Conservation (phyloP, 2,113 vertebrate genomes). For the Dolichotis patagonum region DNA sequence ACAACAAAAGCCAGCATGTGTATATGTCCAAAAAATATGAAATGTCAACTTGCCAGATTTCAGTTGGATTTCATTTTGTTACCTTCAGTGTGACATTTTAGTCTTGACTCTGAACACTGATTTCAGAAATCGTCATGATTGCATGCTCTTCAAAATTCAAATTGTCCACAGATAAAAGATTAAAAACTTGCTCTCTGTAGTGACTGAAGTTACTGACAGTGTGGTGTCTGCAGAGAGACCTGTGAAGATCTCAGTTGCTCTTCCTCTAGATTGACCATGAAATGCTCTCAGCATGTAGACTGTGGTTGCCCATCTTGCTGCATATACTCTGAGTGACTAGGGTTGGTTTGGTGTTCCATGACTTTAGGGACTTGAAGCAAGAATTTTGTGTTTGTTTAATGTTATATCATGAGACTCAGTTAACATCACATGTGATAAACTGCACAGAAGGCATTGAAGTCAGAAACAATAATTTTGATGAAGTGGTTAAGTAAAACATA, state of each 20-base stretch:
- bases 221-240: neutral
- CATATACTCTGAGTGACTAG: neutral
- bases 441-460: neutral
- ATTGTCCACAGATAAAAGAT: neutral
- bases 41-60: neutral
- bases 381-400: neutral
- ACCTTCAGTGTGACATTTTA: neutral
- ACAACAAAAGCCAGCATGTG: neutral
- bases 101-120: neutral
- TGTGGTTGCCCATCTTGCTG: neutral
- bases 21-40: neutral
- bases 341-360: neutral
- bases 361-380: neutral
- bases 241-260: neutral
- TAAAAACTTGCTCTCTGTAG: neutral
- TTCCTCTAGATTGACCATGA: neutral
- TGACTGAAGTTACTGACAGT: neutral
- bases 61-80: neutral
- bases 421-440: neutral
- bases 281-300: neutral
- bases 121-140: neutral
- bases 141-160: neutral
- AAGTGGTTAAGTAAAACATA: constrained; percentile 16
- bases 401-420: neutral
- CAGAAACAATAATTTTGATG: neutral